Evolutionary conservation across 2,113 vertebrate genomes (phyloP).

Genomic region (Hemibagrus wyckioides): DNA sequence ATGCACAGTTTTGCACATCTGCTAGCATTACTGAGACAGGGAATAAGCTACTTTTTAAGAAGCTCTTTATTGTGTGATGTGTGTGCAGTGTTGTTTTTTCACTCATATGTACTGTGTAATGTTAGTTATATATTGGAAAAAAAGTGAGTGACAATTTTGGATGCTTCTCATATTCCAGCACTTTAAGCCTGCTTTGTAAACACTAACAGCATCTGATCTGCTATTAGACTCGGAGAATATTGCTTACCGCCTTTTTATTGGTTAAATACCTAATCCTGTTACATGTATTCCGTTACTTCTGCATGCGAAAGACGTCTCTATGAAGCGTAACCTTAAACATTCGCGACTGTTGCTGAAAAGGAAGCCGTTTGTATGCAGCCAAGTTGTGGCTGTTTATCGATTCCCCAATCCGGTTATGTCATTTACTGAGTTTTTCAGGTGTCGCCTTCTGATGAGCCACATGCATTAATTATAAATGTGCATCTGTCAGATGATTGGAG

Average conservation of each 20-base stretch:
- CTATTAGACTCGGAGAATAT: neutral
- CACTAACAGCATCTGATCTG: neutral
- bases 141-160: neutral
- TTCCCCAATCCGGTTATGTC: conserved; percentile 25
- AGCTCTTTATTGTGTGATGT: neutral
- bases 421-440: conserved; percentile 32
- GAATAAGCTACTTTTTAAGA: neutral
- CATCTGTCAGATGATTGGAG: conserved; percentile 33
- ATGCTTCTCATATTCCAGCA: neutral
- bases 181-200: neutral
- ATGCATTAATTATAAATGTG: conserved; percentile 37
- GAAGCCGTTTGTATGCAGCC: conserved; percentile 16
- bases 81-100: neutral
- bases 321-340: conserved; percentile 29
- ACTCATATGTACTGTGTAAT: neutral
- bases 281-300: conserved; percentile 19
- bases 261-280: conserved; percentile 39
- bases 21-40: no score
- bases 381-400: neutral
- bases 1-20: no score
- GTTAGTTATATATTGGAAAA: neutral
- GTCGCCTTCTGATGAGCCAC: conserved; percentile 19
- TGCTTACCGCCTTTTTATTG: conserved; percentile 9
- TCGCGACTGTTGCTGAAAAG: conserved; percentile 13
- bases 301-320: conserved; percentile 4